A percentile compares a stretch with the other conserved stretches of the same genome.
These are phyloP conservation scores for Chaetorhynchus papuensis DNA, from an alignment of 2,113 vertebrate genomes.

Conservation along the genomic window DNA sequence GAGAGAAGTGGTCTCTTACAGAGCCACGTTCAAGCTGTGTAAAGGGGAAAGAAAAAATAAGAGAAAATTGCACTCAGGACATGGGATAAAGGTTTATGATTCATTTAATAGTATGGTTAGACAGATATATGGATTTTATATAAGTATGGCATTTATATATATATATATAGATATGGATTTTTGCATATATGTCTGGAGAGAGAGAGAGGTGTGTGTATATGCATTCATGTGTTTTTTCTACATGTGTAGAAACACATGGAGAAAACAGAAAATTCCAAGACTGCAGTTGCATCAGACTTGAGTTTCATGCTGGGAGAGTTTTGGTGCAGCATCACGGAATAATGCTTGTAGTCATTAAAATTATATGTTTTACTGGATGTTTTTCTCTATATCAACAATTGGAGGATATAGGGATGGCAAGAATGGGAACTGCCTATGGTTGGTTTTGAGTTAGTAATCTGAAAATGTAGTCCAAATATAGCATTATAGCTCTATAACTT, in stretches of 20 bases:
- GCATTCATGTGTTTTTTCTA: not conserved
- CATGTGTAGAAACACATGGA: fast-evolving
- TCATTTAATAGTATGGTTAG: not conserved
- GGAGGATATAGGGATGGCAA: not conserved
- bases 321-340: not conserved
- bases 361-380: not conserved
- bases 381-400: not conserved
- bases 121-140: not conserved
- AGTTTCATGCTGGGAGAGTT: not conserved
- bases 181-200: not conserved
- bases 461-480: not conserved
- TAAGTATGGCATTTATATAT: not conserved
- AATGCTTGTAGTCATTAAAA: not conserved
- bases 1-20: not conserved
- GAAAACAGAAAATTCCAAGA: not conserved
- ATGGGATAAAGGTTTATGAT: not conserved
- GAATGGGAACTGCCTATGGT: not conserved
- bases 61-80: not conserved
- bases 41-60: not conserved
- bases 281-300: not conserved
- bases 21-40: not conserved
- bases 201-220: not conserved
- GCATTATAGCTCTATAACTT: not conserved
- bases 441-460: not conserved
- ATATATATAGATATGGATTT: not conserved